Conservation (phyloP, 2,888 invertebrate genomes). For the Ditula angustiorana region DNA sequence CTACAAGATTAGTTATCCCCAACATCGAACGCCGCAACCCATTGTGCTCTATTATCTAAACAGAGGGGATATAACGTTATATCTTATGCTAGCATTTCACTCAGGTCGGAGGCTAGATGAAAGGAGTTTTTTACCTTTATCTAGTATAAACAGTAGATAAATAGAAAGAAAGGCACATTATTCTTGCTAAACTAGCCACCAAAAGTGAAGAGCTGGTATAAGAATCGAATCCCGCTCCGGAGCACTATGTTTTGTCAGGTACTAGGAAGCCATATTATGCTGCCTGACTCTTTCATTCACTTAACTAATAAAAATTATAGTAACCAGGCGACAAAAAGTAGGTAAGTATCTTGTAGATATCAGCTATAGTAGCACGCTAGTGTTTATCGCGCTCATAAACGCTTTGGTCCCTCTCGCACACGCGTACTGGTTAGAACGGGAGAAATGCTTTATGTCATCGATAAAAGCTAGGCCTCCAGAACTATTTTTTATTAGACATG, state of each 20-base stretch:
- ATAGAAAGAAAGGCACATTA: not conserved
- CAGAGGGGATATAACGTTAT: slow-evolving; percentile 55
- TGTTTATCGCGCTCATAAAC: no score
- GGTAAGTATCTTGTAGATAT: not conserved
- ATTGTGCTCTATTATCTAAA: slow-evolving; percentile 60
- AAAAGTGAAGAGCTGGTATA: not conserved
- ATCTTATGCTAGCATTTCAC: not conserved
- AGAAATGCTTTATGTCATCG: no score
- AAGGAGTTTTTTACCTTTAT: no score
- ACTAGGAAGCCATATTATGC: slow-evolving; percentile 81
- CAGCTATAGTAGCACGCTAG: no score
- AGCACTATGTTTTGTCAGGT: slow-evolving; percentile 79
- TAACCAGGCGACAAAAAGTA: slow-evolving; percentile 8
- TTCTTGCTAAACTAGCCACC: not conserved
- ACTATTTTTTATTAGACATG: no score
- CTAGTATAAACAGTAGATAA: no score
- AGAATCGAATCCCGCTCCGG: slow-evolving; percentile 61
- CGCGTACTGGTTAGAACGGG: no score
- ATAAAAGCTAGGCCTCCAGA: no score
- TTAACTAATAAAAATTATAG: slow-evolving; percentile 12
- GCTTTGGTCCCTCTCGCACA: no score
- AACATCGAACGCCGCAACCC: slow-evolving; percentile 63
- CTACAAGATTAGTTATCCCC: slow-evolving; percentile 66
- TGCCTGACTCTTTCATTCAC: slow-evolving; percentile 71
- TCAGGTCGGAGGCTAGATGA: not conserved